Conservation (phyloP, 2,888 invertebrate genomes). For the Meloe dianella region DNA sequence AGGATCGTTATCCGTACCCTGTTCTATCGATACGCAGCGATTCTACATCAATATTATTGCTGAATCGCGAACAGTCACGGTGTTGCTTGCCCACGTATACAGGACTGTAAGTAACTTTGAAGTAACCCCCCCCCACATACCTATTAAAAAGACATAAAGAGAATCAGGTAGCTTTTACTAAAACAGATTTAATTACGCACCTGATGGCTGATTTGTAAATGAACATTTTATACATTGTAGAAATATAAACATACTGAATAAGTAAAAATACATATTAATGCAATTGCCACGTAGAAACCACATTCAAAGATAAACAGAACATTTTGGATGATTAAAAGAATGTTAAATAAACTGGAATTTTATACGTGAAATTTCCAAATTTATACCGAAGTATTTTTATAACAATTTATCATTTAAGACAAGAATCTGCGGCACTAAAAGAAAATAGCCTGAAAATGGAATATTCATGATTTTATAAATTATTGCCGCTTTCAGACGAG, state of each 20-base stretch:
- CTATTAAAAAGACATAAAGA: not conserved
- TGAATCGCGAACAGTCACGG: conserved; percentile 59
- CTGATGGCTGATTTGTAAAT: conserved; percentile 1
- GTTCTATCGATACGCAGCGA: conserved; percentile 57
- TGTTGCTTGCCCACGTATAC: conserved; percentile 54
- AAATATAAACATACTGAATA: not conserved
- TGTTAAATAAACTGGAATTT: not conserved
- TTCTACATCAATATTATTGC: conserved; percentile 60
- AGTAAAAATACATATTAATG: not conserved
- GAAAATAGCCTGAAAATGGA: not conserved
- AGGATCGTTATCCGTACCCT: conserved; percentile 59
- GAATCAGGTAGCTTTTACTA: not conserved
- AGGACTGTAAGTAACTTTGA: conserved; percentile 32
- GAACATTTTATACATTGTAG: conserved; percentile 1
- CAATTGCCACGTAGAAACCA: not conserved
- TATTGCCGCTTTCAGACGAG: not conserved
- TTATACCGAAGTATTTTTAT: not conserved
- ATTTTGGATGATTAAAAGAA: not conserved
- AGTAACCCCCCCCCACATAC: conserved; percentile 29
- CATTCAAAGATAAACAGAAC: not conserved
- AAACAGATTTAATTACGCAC: conserved; percentile 37
- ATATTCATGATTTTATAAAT: conserved; percentile 13
- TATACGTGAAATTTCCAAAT: not conserved
- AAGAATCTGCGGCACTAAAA: not conserved
- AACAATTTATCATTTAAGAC: not conserved